phyloP scores from a whole-genome alignment of 2,888 invertebrate genomes.

The Nowickia ferox region DNA sequence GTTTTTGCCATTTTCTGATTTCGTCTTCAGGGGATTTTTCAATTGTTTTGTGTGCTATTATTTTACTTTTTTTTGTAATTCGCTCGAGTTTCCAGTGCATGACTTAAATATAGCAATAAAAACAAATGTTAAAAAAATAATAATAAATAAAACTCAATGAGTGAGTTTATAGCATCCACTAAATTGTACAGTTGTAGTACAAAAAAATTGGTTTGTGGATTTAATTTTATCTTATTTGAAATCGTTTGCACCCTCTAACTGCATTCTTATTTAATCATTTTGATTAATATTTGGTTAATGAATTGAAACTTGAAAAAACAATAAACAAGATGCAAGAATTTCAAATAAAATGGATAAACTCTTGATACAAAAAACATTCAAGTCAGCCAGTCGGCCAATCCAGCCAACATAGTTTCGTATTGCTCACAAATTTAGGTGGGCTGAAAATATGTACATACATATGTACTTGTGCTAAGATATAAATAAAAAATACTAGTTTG shows the following conservation, averaged over 20 bases:
- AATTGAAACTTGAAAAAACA: conserved; percentile 5
- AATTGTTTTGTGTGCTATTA: conserved; percentile 66
- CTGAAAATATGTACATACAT: conserved; percentile 40
- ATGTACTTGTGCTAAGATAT: conserved; percentile 35
- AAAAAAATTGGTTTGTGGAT: conserved; percentile 2
- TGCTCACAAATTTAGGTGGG: conserved; percentile 31
- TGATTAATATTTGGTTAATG: conserved; percentile 17
- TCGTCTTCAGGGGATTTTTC: conserved; percentile 49
- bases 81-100: conserved; percentile 81
- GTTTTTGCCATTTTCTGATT: conserved; percentile 57
- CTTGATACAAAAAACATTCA: conserved; percentile 22
- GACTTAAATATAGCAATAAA: conserved; percentile 70
- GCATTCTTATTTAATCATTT: neutral
- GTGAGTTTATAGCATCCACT: conserved; percentile 43
- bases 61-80: conserved; percentile 75
- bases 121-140: conserved; percentile 44
- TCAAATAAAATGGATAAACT: conserved; percentile 3
- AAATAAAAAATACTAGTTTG: conserved; percentile 35
- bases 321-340: neutral
- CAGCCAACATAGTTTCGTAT: conserved; percentile 31
- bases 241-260: conserved; percentile 3
- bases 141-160: conserved; percentile 41
- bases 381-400: conserved; percentile 3
- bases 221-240: conserved; percentile 19
- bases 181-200: conserved; percentile 5